These are phyloP conservation scores for Coracias cyanogaster DNA, from an alignment of 2,797 vertebrate species.

Conservation along the genomic window DNA sequence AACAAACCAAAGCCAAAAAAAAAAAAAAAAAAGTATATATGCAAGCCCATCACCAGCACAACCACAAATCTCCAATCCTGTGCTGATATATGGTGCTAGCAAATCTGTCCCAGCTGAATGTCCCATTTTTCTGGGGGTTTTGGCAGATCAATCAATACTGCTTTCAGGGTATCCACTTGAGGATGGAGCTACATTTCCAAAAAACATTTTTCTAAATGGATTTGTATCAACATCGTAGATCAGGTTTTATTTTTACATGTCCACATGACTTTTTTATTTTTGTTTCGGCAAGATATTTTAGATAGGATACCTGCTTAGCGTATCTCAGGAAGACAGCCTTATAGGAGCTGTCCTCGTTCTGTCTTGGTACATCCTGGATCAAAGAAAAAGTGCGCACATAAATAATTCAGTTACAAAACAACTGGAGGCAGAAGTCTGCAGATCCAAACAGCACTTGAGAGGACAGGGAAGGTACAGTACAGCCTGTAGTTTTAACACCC, in stretches of 20 bases:
- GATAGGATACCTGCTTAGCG: slow-evolving; percentile 68
- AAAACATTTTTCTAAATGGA: not conserved
- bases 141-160: slow-evolving; percentile 20
- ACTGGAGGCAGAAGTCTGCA: not conserved
- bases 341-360: slow-evolving; percentile 50
- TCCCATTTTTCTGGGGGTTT: slow-evolving; percentile 3
- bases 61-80: not conserved
- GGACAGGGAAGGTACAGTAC: not conserved
- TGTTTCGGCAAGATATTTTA: not conserved
- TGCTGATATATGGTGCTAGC: not conserved
- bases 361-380: slow-evolving; percentile 56
- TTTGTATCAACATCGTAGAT: not conserved
- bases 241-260: not conserved
- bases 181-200: not conserved
- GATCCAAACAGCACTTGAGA: not conserved
- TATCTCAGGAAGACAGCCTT: slow-evolving; percentile 72
- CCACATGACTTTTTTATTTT: not conserved
- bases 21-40: not conserved
- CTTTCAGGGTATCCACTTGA: slow-evolving; percentile 34
- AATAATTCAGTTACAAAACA: slow-evolving; percentile 29
- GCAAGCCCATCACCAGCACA: not conserved
- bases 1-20: not conserved
- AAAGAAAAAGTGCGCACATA: slow-evolving; percentile 7
- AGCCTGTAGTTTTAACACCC: not conserved
- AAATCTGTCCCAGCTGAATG: not conserved